Percentiles rank a stretch among this genome's conserved stretches.
Conservation (phyloP, 2,113 vertebrate genomes). For the Cavia aperea region DNA sequence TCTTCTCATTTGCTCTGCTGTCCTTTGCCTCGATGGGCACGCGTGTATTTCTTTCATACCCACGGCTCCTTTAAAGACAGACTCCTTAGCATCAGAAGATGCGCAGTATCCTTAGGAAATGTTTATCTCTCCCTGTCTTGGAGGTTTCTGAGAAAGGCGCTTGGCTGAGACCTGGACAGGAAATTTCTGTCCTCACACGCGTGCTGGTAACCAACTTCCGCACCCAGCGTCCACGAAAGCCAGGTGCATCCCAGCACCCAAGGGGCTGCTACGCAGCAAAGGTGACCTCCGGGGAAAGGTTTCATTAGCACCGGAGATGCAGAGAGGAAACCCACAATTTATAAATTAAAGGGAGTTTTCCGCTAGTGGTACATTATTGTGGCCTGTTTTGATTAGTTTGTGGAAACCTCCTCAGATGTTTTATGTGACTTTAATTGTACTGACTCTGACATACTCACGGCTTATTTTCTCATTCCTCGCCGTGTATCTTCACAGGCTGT, state of each 20-base stretch:
- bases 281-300: rapidly evolving
- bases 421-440: neutral
- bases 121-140: no score
- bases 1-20: neutral
- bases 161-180: rapidly evolving
- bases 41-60: no score
- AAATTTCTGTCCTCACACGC: rapidly evolving
- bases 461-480: neutral
- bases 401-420: neutral
- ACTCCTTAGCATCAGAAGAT: neutral
- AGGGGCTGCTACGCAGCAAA: rapidly evolving
- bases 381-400: neutral
- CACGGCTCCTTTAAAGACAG: neutral
- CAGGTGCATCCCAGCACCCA: rapidly evolving
- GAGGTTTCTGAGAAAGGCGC: neutral
- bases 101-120: rapidly evolving
- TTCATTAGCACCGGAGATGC: neutral
- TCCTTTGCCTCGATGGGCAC: neutral
- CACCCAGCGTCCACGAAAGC: rapidly evolving
- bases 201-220: rapidly evolving
- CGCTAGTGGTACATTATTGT: neutral
- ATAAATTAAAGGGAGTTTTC: neutral
- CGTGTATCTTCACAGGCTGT: neutral
- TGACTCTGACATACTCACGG: neutral
- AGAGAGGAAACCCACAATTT: neutral